Base-by-base conservation (phyloP, 2,888 invertebrate genomes). In the Lasioglossum zephyrum region DNA sequence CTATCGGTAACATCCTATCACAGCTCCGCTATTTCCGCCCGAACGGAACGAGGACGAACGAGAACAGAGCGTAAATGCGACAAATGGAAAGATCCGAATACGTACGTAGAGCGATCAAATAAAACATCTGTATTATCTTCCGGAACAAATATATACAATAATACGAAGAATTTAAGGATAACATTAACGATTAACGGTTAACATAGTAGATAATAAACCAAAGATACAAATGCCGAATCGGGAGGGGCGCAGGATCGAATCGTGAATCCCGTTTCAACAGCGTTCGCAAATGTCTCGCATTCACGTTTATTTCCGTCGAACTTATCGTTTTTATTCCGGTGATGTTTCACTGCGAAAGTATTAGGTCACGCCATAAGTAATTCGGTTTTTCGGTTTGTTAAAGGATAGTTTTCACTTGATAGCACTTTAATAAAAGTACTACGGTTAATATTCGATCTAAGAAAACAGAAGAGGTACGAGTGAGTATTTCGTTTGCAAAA, bases 111-210 rank as follows among this genome's bases (percentile, higher is more conserved):
- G 60, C 81, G 81, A 79, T 81, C 31, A 85, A 77, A 82, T 66
- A 36, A 66, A 63, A 79, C 75, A 77, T 86, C 70, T 72, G 79
- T 77, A 80, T 86, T 81, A 81, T 85, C 80, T 77, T 82, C 79
- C 73, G 70, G 75, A 75, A 77, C 78, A 79, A 79, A 82, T 87
- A 86, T 88, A 92, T 88, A 91, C 90, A 91, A 92, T 91, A 90
- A 90, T 86, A 87, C 87, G 86, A 92, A 89, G 88, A 91, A 88
- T 89, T 92, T 91, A 91, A 91, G 70, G 44, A 72, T 80, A 88
- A 76, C 66, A 73, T 81, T 87, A 87, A 74, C 86, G 79, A 85
- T 80, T 87, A 89, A 73, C 87, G 77, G 82, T 80, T 76, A 76
- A 41, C n/a, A 66, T 74, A 57, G 77, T 75, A 70, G 39, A 49